Evolutionary conservation across 2,888 invertebrate genomes (phyloP).

Genomic region (Sinopyrophorus schimmeli): DNA sequence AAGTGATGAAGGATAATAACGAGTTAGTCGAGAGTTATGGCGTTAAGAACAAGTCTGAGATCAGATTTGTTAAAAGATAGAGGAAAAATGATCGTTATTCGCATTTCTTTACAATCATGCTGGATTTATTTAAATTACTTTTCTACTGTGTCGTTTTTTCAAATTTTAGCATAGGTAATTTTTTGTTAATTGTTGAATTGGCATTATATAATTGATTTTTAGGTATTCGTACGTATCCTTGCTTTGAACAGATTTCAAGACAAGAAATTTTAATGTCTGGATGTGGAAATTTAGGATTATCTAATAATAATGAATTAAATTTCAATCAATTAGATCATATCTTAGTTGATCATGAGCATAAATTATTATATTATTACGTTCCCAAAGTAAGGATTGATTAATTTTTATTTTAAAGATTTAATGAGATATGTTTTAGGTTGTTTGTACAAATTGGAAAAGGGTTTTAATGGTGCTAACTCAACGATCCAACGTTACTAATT

Average conservation of each 20-base stretch:
- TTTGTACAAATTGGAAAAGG: conserved; percentile 94
- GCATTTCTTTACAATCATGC: too few relatives aligned
- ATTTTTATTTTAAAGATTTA: too few relatives aligned
- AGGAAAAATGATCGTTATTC: conserved; percentile 52
- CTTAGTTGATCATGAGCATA: conserved; percentile 80
- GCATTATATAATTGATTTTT: too few relatives aligned
- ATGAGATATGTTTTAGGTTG: conserved; percentile 80
- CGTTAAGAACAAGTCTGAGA: conserved; percentile 69
- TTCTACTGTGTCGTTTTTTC: too few relatives aligned
- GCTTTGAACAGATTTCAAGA: conserved; percentile 53
- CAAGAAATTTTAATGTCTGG: conserved; percentile 48
- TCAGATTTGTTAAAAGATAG: conserved; percentile 70
- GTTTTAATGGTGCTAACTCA: conserved; percentile 81
- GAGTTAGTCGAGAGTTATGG: conserved; percentile 67
- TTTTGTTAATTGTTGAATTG: too few relatives aligned
- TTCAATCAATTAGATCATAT: conserved; percentile 70
- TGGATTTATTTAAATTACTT: too few relatives aligned
- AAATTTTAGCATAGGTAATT: too few relatives aligned
- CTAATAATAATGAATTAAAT: conserved; percentile 45
- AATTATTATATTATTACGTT: conserved; percentile 88
- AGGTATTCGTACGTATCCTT: conserved; percentile 36
- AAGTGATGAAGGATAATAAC: conserved; percentile 63
- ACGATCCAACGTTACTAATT: conserved; percentile 72
- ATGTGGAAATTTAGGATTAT: conserved; percentile 60
- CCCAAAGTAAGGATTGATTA: conserved; percentile 92